Evolutionary conservation across 2,888 invertebrate species (phyloP).

Genomic region (Sarcophaga variegata): DNA sequence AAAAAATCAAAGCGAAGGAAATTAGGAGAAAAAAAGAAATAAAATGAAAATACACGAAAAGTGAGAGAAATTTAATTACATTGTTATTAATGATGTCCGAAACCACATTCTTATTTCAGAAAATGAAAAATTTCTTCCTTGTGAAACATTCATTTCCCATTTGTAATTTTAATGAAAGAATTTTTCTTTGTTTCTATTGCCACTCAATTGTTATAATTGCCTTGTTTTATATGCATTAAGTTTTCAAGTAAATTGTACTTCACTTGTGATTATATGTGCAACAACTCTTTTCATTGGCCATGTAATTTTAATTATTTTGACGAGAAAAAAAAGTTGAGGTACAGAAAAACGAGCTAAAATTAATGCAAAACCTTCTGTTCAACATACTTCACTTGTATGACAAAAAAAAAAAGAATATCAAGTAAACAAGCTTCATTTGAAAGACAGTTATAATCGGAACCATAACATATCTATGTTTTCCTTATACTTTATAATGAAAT

Average conservation of each 20-base stretch:
- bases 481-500: too few species aligned
- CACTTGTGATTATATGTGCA: background rate
- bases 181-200: background rate
- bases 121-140: too few species aligned
- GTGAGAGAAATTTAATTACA: constrained; percentile 29
- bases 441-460: too few species aligned
- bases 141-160: background rate
- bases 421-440: too few species aligned
- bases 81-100: constrained; percentile 45
- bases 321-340: background rate
- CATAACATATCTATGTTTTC: too few species aligned
- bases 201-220: background rate
- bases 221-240: constrained; percentile 7
- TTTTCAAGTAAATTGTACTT: constrained; percentile 11
- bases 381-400: too few species aligned
- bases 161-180: constrained; percentile 19
- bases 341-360: background rate
- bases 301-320: constrained; percentile 17
- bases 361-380: too few species aligned
- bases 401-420: too few species aligned
- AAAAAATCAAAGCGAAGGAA: background rate
- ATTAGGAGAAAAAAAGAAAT: background rate
- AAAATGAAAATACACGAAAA: background rate
- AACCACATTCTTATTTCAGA: background rate
- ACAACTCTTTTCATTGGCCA: background rate